These are phyloP conservation scores for Pygmarrhopalites habei DNA, from an alignment of 1,140 invertebrate species.

Conservation along the genomic window DNA sequence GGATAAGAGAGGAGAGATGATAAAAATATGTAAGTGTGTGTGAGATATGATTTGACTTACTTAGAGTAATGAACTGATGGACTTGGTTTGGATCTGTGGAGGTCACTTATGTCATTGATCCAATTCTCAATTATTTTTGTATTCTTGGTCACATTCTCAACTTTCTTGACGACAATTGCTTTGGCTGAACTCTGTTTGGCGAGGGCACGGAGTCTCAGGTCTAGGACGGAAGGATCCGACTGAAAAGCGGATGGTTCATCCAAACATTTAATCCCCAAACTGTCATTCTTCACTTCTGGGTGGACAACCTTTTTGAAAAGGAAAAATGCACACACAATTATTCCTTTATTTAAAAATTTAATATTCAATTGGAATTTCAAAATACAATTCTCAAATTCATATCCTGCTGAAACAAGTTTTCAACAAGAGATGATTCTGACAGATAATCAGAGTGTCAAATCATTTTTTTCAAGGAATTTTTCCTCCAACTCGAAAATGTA, in stretches of 20 bases:
- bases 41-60: slow-evolving; percentile 47
- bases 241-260: slow-evolving; percentile 93
- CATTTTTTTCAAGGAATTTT: too few species aligned
- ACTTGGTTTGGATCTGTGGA: slow-evolving; percentile 77
- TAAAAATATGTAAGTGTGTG: background rate
- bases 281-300: slow-evolving; percentile 64
- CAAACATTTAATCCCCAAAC: slow-evolving; percentile 73
- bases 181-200: slow-evolving; percentile 58
- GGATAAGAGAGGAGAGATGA: too few species aligned
- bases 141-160: slow-evolving; percentile 78
- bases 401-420: too few species aligned
- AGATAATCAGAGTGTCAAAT: too few species aligned
- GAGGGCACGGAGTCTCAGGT: slow-evolving; percentile 82
- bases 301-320: slow-evolving; percentile 63
- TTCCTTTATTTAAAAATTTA: too few species aligned
- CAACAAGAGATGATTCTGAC: too few species aligned
- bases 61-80: slow-evolving; percentile 74
- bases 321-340: too few species aligned
- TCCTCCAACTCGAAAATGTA: too few species aligned
- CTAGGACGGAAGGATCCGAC: slow-evolving; percentile 88
- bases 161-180: slow-evolving; percentile 64
- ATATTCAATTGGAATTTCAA: too few species aligned
- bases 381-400: too few species aligned
- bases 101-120: slow-evolving; percentile 84
- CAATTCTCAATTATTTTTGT: slow-evolving; percentile 82